phyloP scores from a whole-genome alignment of 2,113 vertebrate species.

The Synodontis membranacea region DNA sequence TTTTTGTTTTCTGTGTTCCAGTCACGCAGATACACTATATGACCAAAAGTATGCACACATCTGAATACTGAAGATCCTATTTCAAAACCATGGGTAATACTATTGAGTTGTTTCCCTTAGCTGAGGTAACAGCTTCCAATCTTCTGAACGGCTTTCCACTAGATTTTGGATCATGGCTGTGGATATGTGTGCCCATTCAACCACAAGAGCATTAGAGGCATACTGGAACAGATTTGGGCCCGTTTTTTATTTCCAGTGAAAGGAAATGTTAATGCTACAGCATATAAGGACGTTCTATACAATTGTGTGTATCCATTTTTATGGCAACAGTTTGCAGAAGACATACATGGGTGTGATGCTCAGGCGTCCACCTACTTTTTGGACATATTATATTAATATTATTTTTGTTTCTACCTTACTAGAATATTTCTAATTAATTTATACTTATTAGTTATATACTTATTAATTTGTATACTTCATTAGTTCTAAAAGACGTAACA shows the following conservation, averaged over 20 bases:
- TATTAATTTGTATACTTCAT: too few relatives aligned
- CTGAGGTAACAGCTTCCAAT: background rate
- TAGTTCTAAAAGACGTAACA: too few relatives aligned
- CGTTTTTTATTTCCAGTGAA: background rate
- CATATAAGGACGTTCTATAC: background rate
- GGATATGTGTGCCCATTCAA: background rate
- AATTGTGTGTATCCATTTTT: background rate
- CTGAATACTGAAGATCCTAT: background rate
- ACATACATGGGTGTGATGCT: too few relatives aligned
- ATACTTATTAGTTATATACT: too few relatives aligned
- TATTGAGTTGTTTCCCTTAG: background rate
- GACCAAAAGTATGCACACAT: background rate
- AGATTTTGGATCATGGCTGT: background rate
- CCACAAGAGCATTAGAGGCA: background rate
- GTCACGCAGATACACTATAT: background rate
- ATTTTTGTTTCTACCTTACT: background rate
- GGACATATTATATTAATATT: background rate
- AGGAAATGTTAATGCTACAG: background rate
- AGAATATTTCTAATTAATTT: background rate
- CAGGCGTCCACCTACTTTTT: background rate
- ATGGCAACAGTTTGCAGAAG: background rate
- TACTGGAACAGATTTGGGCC: background rate
- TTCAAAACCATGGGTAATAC: background rate
- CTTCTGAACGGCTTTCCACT: background rate
- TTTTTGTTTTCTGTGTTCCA: background rate